Evolutionary conservation across 2,797 vertebrate species (phyloP).

Genomic region (Hylomyscus alleni): DNA sequence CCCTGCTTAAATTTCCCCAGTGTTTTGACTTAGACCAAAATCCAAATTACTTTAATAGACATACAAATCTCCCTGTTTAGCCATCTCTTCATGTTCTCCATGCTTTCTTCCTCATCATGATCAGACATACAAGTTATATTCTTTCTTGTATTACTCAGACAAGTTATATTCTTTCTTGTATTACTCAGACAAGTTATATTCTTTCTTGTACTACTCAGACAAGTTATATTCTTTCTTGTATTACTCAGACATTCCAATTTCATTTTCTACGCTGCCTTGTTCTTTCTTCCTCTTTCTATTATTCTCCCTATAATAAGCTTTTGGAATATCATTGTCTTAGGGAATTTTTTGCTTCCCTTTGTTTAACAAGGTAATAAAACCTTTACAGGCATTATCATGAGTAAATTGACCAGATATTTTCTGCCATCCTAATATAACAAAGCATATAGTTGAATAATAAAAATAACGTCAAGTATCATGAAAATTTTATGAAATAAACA

Average conservation of each 20-base stretch:
- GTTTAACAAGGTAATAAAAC: not conserved
- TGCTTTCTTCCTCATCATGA: not conserved
- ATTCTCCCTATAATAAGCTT: not conserved
- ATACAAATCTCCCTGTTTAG: not conserved
- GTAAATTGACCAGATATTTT: slow-evolving; percentile 29
- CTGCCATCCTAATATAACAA: slow-evolving; percentile 35
- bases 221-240: not conserved
- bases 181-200: not conserved
- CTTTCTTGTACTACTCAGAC: not conserved
- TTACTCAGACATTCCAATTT: slow-evolving; percentile 12
- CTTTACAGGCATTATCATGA: slow-evolving; percentile 8
- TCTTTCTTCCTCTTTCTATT: not conserved
- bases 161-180: not conserved
- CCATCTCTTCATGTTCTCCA: not conserved
- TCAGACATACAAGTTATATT: not conserved
- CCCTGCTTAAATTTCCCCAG: not conserved
- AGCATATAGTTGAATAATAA: slow-evolving; percentile 59
- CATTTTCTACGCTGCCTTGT: not conserved
- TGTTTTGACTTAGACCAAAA: slow-evolving; percentile 23
- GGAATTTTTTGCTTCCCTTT: not conserved
- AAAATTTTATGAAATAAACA: slow-evolving; percentile 33
- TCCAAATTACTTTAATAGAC: not conserved
- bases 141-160: not conserved
- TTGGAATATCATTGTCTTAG: not conserved
- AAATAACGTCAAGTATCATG: slow-evolving; percentile 15